phyloP scores from a whole-genome alignment of 2,113 vertebrate species.

The Grus americana region DNA sequence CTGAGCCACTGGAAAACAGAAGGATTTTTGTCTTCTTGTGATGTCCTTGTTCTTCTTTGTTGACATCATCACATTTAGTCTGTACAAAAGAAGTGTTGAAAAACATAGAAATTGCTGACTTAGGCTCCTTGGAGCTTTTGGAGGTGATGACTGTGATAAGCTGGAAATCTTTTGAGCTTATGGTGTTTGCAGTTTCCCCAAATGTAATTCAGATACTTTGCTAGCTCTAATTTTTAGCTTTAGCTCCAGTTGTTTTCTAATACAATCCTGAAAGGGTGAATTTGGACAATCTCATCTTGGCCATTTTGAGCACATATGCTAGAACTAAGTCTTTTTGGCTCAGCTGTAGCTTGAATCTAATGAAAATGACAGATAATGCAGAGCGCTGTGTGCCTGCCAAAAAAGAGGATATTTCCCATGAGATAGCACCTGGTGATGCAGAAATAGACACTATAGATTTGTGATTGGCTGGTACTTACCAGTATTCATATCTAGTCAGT shows the following conservation, averaged over 20 bases:
- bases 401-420: conserved; percentile 83
- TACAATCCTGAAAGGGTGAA: conserved; percentile 71
- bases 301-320: conserved; percentile 80
- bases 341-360: conserved; percentile 81
- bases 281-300: conserved; percentile 77
- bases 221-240: conserved; percentile 62
- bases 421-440: conserved; percentile 82
- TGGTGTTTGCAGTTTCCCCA: conserved; percentile 55
- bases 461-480: conserved; percentile 83
- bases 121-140: conserved; percentile 58
- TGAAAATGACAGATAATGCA: conserved; percentile 85
- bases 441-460: conserved; percentile 80
- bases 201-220: conserved; percentile 57
- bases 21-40: conserved; percentile 66
- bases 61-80: conserved; percentile 43
- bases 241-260: conserved; percentile 57
- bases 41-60: conserved; percentile 56
- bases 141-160: conserved; percentile 55
- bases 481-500: conserved; percentile 80
- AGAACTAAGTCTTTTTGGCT: conserved; percentile 81
- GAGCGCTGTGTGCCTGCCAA: conserved; percentile 78
- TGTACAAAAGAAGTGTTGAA: conserved; percentile 6
- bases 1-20: conserved; percentile 1
- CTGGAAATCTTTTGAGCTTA: conserved; percentile 54
- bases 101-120: conserved; percentile 46